Evolutionary conservation across 2,797 vertebrate genomes (phyloP), one percentile per base, ranked within the genome.

Genomic region (Pelobates cultripes): DNA sequence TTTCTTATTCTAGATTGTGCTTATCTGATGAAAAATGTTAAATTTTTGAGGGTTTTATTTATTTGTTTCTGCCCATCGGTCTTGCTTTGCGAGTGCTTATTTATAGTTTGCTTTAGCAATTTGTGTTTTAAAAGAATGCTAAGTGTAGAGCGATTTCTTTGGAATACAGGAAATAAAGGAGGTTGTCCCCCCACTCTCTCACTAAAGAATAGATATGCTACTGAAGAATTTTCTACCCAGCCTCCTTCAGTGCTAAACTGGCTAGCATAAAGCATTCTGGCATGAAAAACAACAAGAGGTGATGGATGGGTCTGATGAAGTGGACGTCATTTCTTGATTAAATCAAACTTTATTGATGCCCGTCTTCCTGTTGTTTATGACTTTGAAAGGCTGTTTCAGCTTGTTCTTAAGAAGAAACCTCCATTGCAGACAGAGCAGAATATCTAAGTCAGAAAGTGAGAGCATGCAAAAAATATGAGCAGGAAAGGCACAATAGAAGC

Each of bases 331-430:
- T 84, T 84, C 82, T 84, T 84, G 82, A 84, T 84, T 84, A 84
- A 84, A 84, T 84, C 82, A 84, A 84, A 84, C 77, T 79, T 84
- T 84, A 84, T 84, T 84, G 82, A 84, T 84, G 82, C 73, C 77
- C 68, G 61, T 84, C 77, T 70, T 75, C 45, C 61, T 67, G 45
- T 84, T 79, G 77, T 84, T 84, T 84, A 84, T 84, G 55, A 71
- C 77, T 79, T 28, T 41, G 72, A 79, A 84, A 76, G 73, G 82
- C 82, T 79, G 74, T 76, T 84, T 84, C 77, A 76, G 73, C 73
- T 69, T 51, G 67, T 76, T 84, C 67, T 60, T 15, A 45, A 53
- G 73, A 72, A 84, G 61, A 45, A 83, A 81, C 12, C 69, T 6
- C 64, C 53, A 66, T 71, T 71, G 77, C 69, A 79, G 66, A 63